Evolutionary conservation across 1,140 invertebrate genomes (phyloP).

Genomic region (Euura lappo): DNA sequence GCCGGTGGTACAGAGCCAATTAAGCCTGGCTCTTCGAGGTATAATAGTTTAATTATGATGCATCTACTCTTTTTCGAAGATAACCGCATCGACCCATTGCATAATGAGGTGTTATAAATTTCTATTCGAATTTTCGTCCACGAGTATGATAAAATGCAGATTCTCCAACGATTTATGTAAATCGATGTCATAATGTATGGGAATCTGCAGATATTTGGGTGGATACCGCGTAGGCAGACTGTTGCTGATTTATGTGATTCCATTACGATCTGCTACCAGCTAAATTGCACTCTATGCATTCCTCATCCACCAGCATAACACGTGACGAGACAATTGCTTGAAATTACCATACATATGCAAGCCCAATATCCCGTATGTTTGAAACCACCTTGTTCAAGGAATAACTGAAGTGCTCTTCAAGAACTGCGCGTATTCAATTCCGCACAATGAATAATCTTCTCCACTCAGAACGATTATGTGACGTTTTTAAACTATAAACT

Average conservation of each 20-base stretch:
- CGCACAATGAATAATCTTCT: too few relatives aligned
- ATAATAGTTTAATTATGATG: neutral
- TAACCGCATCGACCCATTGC: neutral
- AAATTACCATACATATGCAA: slow-evolving; percentile 11
- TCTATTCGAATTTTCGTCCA: too few relatives aligned
- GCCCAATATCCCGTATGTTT: slow-evolving; percentile 25
- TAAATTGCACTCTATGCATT: neutral
- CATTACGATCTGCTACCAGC: neutral
- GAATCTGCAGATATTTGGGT: neutral
- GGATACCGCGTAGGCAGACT: neutral
- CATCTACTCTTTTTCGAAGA: neutral
- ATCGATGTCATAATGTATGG: neutral
- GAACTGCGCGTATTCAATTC: too few relatives aligned
- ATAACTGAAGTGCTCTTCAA: too few relatives aligned
- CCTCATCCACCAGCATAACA: neutral
- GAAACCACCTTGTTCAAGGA: slow-evolving; percentile 21
- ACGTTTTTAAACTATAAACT: too few relatives aligned
- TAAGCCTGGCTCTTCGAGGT: neutral
- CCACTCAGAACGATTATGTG: too few relatives aligned
- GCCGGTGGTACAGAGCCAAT: neutral
- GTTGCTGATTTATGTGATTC: slow-evolving; percentile 2
- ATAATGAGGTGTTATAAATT: too few relatives aligned
- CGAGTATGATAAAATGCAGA: neutral
- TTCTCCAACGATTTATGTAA: neutral
- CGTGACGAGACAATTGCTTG: neutral